These are phyloP conservation scores for Drosophila sulfurigaster DNA, from an alignment of 1,140 invertebrate genomes.

Conservation along the genomic window DNA sequence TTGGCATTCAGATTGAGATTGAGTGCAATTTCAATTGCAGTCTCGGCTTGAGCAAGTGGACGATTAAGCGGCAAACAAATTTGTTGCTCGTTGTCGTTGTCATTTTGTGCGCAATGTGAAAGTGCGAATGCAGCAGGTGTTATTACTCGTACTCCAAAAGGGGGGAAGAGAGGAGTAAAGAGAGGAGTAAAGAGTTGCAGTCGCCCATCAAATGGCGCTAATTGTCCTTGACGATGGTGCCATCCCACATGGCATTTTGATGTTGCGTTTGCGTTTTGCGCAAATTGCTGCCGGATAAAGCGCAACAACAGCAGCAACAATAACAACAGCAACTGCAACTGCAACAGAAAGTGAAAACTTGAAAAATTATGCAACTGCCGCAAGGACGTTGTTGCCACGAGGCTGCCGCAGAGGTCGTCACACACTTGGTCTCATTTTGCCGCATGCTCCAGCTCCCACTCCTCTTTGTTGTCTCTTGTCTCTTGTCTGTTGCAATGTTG, in stretches of 20 bases:
- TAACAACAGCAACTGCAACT: slow-evolving; percentile 29
- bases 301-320: slow-evolving; percentile 31
- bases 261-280: slow-evolving; percentile 53
- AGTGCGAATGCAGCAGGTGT: slow-evolving; percentile 57
- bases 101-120: slow-evolving; percentile 59
- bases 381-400: slow-evolving; percentile 80
- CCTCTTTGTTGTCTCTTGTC: not conserved
- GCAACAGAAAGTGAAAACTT: slow-evolving; percentile 76
- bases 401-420: slow-evolving; percentile 71
- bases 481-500: slow-evolving; percentile 58
- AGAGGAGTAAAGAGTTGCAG: slow-evolving; percentile 9
- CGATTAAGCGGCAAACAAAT: slow-evolving; percentile 73
- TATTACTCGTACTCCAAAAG: slow-evolving; percentile 8
- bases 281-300: slow-evolving; percentile 77
- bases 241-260: slow-evolving; percentile 72
- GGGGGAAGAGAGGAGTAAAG: not conserved
- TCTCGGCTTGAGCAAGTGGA: slow-evolving; percentile 40
- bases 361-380: slow-evolving; percentile 80
- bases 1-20: slow-evolving; percentile 62
- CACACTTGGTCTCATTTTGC: slow-evolving; percentile 78
- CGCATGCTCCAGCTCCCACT: slow-evolving; percentile 39
- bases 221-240: slow-evolving; percentile 73
- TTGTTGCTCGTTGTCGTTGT: slow-evolving; percentile 13
- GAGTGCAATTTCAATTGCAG: slow-evolving; percentile 64
- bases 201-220: slow-evolving; percentile 71